Evolutionary conservation across 2,113 vertebrate genomes (phyloP), one percentile per base, ranked within the genome.

Genomic region (Hippocampus barbouri): DNA sequence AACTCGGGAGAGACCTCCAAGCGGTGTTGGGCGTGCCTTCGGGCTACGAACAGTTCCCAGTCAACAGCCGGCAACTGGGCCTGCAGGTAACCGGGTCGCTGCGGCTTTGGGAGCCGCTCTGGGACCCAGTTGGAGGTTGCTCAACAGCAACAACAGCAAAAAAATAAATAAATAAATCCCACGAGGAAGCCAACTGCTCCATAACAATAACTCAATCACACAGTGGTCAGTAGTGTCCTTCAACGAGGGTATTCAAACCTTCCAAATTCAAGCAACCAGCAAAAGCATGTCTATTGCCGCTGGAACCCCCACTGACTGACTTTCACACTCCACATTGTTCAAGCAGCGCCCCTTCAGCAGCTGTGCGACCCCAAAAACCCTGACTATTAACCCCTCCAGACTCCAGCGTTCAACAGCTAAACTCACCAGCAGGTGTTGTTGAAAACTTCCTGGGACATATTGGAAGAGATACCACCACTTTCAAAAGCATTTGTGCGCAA

Each of bases 361-460:
- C 85, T 84, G 73, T 25, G 67, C 79, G 79, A 82, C 85, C 84
- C 81, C 54, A 20, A 72, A 83, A 79, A 27, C 54, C 68, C 60
- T 62, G 38, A 63, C 51, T 70, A 65, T 75, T 63, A 76, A 78
- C 72, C 79, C 49, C 72, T 56, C 10, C 64, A 65, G 68, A 38
- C 34, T 6, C 34, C 34, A 38, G 34, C 34, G 34, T 38, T 38
- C 81, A 73, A 53, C 79, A 80, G 78, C 77, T 80, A 38, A 73
- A 70, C 72, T 64, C 73, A 51, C 63, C 40, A 59, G 75, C 85
- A 90, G 84, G 85, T 86, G 84, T 77, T 49, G 9, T 40, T 25
- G 45, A 49, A 73, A 68, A 67, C 66, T 41, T 78, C 53, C 34
- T 6, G 0, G 63, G 15, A 62, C 27, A 9, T 0, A 53, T 21